Evolutionary conservation across 2,888 invertebrate genomes (phyloP).

Genomic region (Aquatica leii): DNA sequence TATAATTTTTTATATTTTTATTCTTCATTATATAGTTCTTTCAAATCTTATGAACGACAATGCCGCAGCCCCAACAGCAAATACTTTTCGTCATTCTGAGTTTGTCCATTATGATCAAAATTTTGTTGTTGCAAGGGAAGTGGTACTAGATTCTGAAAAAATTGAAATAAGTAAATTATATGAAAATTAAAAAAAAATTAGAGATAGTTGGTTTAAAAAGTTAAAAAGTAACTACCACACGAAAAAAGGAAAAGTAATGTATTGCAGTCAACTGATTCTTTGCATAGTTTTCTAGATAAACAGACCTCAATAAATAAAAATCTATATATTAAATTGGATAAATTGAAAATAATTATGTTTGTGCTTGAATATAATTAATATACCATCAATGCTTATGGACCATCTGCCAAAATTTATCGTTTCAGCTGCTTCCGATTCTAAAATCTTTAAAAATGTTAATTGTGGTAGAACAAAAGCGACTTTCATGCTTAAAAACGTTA

Average conservation of each 20-base stretch:
- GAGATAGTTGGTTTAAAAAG: background rate
- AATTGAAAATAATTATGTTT: background rate
- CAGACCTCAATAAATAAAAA: too few relatives aligned
- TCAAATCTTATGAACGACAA: too few relatives aligned
- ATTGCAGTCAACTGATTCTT: too few relatives aligned
- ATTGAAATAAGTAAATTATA: background rate
- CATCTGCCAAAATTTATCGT: background rate
- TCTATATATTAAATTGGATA: too few relatives aligned
- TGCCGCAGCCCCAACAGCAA: background rate
- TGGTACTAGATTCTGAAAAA: background rate
- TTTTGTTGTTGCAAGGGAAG: background rate
- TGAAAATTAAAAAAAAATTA: background rate
- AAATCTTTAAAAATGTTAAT: background rate
- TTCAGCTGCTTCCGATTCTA: conserved; percentile 3
- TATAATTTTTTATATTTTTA: too few relatives aligned
- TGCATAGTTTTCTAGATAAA: too few relatives aligned
- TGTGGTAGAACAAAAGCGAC: background rate
- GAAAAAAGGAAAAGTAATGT: too few relatives aligned
- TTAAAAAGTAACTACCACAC: background rate
- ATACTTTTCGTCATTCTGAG: background rate
- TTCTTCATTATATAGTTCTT: too few relatives aligned
- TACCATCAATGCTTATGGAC: background rate
- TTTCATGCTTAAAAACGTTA: too few relatives aligned
- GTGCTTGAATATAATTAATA: background rate
- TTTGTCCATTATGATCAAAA: too few relatives aligned